phyloP scores from a whole-genome alignment of 30 jellyfish, hydroid and myxozoan genomes.

The Catostylus mosaicus region DNA sequence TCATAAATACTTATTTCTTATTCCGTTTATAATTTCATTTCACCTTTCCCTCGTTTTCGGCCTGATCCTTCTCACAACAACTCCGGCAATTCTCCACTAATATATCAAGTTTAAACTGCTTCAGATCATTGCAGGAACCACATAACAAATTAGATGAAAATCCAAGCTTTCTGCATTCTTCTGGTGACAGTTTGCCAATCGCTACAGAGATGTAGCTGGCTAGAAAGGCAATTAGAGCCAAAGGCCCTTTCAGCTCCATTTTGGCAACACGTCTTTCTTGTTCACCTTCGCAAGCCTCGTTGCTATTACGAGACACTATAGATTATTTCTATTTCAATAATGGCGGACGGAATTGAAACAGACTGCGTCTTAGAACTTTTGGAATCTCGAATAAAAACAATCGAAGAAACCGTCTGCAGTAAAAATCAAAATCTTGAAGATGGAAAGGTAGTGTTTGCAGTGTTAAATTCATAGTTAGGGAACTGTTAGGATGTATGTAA shows the following conservation, averaged over 20 bases:
- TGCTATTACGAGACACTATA: neutral
- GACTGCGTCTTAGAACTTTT: conserved; percentile 23
- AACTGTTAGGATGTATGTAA: neutral
- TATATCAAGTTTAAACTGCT: conserved; percentile 74
- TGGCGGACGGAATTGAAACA: conserved; percentile 32
- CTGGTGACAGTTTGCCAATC: conserved; percentile 70
- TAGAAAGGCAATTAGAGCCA: conserved; percentile 44
- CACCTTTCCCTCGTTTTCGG: conserved; percentile 85
- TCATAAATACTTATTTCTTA: too few species aligned
- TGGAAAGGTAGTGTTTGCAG: conserved; percentile 26
- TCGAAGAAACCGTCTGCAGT: conserved; percentile 44
- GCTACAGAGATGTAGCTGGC: conserved; percentile 44
- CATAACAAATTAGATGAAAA: conserved; percentile 85
- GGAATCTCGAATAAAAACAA: conserved; percentile 20
- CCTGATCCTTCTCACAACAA: conserved; percentile 90
- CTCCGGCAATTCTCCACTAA: conserved; percentile 73
- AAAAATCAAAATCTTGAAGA: conserved; percentile 21
- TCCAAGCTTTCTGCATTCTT: conserved; percentile 83
- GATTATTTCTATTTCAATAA: neutral
- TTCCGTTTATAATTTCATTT: neutral
- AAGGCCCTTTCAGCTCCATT: conserved; percentile 31
- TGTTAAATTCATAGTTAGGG: too few species aligned
- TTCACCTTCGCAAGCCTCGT: conserved; percentile 5
- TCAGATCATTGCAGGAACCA: conserved; percentile 88
- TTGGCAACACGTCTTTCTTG: neutral